phyloP scores from a whole-genome alignment of 2,113 vertebrate species.

The Campylomormyrus numenius region DNA sequence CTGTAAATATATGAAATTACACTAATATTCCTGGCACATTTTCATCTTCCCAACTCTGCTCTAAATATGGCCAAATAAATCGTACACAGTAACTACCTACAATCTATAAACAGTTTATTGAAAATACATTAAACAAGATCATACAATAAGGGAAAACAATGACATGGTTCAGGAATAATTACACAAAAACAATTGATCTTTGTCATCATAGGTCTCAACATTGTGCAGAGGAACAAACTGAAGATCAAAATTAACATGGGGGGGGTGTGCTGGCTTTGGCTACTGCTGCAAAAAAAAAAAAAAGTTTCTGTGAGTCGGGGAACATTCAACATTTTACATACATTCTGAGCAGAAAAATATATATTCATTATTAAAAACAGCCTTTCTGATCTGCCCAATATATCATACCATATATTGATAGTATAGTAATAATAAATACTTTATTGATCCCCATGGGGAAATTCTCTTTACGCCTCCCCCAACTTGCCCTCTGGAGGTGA shows the following conservation, averaged over 20 bases:
- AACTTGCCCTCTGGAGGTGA: no score
- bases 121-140: conserved; percentile 23
- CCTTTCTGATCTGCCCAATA: conserved; percentile 39
- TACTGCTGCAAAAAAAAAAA: conserved; percentile 20
- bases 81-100: not conserved
- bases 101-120: conserved; percentile 46
- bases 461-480: no score
- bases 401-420: not conserved
- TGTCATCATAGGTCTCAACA: conserved; percentile 8
- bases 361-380: not conserved
- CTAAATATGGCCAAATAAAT: conserved; percentile 6
- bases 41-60: conserved; percentile 5
- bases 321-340: not conserved
- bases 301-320: not conserved
- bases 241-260: conserved; percentile 20
- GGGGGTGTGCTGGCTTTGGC: not conserved
- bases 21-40: not conserved
- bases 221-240: conserved; percentile 19
- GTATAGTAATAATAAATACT: not conserved
- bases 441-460: no score
- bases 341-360: not conserved
- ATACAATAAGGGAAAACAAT: conserved; percentile 23
- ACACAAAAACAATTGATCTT: conserved; percentile 12
- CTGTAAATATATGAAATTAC: not conserved
- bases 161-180: conserved; percentile 34